Conservation (phyloP, 2,113 vertebrate species). For the Sphyrna mokarran region DNA sequence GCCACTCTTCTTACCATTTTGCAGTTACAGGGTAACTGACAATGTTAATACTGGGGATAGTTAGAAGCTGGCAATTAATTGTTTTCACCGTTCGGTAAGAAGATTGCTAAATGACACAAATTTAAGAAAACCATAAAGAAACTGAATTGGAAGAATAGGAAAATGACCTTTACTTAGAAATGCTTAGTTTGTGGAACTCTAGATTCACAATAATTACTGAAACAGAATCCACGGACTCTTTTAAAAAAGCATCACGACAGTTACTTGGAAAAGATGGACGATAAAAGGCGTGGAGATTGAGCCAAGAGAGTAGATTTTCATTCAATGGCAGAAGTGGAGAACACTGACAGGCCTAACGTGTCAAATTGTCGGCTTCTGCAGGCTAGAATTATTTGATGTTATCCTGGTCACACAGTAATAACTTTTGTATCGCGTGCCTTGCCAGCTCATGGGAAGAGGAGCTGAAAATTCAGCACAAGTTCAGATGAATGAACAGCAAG, state of each 20-base stretch:
- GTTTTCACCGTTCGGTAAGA: no score
- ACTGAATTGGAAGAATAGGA: no score
- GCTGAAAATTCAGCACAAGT: neutral
- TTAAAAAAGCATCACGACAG: neutral
- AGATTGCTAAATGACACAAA: no score
- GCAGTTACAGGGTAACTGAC: no score
- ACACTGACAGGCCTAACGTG: neutral
- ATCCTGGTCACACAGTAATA: neutral
- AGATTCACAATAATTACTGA: no score
- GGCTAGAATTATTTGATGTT: neutral
- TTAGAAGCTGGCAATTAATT: no score
- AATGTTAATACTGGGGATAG: no score
- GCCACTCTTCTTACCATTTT: no score
- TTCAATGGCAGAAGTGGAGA: neutral
- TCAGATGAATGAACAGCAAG: neutral
- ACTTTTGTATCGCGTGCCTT: neutral
- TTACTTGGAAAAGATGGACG: neutral
- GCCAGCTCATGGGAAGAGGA: neutral
- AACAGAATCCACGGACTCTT: neutral
- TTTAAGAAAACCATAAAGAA: no score
- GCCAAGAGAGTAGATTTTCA: neutral
- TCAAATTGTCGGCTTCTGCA: neutral
- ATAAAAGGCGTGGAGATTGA: neutral
- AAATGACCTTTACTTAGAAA: no score
- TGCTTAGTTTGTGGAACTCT: no score